Base-by-base conservation (phyloP, 2,797 vertebrate species). In the Australoheros facetus region DNA sequence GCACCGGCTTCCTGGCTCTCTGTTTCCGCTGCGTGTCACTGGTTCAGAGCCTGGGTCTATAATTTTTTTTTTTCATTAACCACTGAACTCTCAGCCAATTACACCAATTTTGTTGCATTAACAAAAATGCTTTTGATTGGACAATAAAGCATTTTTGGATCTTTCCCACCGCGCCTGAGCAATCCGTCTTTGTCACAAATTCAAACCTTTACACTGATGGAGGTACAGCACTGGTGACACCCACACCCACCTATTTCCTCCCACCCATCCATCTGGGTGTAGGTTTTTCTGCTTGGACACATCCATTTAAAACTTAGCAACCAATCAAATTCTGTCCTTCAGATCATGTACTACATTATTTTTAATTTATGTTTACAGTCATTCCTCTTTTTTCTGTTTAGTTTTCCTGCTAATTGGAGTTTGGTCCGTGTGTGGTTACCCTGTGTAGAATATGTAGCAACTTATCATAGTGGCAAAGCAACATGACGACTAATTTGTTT, bases 1-100 rank as follows among this genome's bases (percentile, higher is more conserved):
- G 98, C 58, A 99, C 97, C 0, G 96, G 97, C 11, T 97, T 99
- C 77, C 94, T 99, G 79, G 97, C 97, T 0, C 21, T 97, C 81
- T 97, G 96, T 79, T 98, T 98, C 91, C 95, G 66, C 58, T 82
- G 95, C 0, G 95, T 96, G 71, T 94, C 95, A 71, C 51, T 96
- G 16, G 5, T 96, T 74, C 90, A 94, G 0, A 92, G 88, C 2
- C 30, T 95, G 16, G 93, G 94, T 14, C 83, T 95, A 78, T 95
- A 90, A 95, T 71, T 9, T 1, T 17, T 13, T 8, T 7, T 39
- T 26, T 3, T 26, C 26, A 3, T 26, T 26, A 4, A 16, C 12
- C 26, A 2, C 30, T 4, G 26, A 82, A 80, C 28, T 57, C 45
- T 56, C 8, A 78, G 56, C 73, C 82, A 73, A 56, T 62, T 77